Base-by-base conservation (phyloP, 2,113 vertebrate species). In the Trichechus manatus region DNA sequence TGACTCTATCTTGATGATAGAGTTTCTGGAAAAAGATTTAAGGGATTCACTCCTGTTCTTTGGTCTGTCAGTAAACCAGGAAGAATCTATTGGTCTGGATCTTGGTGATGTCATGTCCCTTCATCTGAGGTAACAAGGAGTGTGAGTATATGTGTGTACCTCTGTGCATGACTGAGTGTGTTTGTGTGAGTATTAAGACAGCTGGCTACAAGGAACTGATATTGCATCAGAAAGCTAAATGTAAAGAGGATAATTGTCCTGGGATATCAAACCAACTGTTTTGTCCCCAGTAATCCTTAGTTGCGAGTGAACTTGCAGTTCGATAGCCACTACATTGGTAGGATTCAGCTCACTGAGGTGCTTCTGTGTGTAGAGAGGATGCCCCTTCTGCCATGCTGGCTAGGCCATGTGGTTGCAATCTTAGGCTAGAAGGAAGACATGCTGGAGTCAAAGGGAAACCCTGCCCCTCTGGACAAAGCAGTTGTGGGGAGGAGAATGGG, bases 21-120 rank as follows among this genome's bases (percentile, higher is more conserved):
- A 33, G 79, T 90, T 96, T 78, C 31, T 92, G 68, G 53, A 68
- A 93, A 94, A 39, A 11, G 33, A 85, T 44, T 93, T 91, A 53
- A 81, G 64, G 75, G 56, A 9, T 44, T 90, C 23, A 42, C 3
- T 36, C 20, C 2, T 96, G 6, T 33, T 74, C 36, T n/a, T 92
- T 56, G 39, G 47, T 39, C 25, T 87, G 53, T 70, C 29, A 33
- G 42, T 80, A 39, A 86, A 56, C 15, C 1, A 1, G 80, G 42
- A 86, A 63, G 15, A 33, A 25, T 31, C 20, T 84, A 39, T 33
- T n/a, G 19, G 1, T 66, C 25, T 83, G 77, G 93, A 53, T 74
- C 44, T 93, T 31, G 64, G 42, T 78, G 64, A 29, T 22, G 0
- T 33, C 31, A 14, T 84, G 63, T 87, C 84, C 27, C 64, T 50